Evolutionary conservation across 35 echinoderm and acorn worm species (phyloP).

Genomic region (Diadema setosum): DNA sequence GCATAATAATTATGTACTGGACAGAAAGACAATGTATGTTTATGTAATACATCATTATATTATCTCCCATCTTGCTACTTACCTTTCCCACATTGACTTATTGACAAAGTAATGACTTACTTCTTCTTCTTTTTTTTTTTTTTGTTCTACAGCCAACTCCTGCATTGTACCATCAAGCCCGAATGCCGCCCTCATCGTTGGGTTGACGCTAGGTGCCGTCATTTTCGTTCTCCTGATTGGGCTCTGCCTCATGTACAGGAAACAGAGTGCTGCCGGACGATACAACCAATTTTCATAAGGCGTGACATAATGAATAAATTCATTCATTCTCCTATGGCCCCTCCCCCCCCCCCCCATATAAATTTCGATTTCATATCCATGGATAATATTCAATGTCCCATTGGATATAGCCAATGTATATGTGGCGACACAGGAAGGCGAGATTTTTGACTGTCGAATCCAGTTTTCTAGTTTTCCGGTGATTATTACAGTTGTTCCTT

Average conservation of each 20-base stretch:
- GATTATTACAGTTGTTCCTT: not conserved
- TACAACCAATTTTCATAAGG: not conserved
- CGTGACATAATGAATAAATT: not conserved
- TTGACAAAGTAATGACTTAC: too few relatives aligned
- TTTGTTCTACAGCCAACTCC: not conserved
- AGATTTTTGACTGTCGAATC: too few relatives aligned
- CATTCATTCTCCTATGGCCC: not conserved
- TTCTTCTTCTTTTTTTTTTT: too few relatives aligned
- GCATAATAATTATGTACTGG: too few relatives aligned
- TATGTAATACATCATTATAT: too few relatives aligned
- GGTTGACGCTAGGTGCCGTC: not conserved
- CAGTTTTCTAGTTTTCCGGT: too few relatives aligned
- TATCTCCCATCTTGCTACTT: too few relatives aligned
- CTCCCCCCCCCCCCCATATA: not conserved
- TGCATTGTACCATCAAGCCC: not conserved
- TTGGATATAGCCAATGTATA: not conserved
- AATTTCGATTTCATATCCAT: not conserved
- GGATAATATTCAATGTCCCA: too few relatives aligned
- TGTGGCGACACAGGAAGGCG: not conserved
- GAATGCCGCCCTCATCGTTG: not conserved
- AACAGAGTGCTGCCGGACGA: not conserved
- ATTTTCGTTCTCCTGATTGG: not conserved
- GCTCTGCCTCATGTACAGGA: not conserved
- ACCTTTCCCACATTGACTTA: too few relatives aligned
- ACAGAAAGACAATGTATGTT: too few relatives aligned